These are phyloP conservation scores for Hyles euphorbiae DNA, from an alignment of 1,140 invertebrate species.

Conservation along the genomic window DNA sequence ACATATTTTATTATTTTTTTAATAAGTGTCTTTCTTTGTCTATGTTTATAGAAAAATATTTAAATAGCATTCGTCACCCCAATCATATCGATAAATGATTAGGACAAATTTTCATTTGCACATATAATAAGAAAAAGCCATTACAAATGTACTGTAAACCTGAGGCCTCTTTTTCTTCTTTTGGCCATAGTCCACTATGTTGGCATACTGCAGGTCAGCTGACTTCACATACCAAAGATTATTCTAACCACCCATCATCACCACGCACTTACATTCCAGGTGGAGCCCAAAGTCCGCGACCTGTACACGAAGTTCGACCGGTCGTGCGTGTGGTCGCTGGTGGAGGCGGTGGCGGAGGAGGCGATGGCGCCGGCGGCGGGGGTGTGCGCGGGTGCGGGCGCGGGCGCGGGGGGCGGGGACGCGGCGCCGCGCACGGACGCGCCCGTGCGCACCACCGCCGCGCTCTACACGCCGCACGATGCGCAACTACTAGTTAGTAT, in stretches of 20 bases:
- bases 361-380: conserved; percentile 29
- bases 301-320: conserved; percentile 57
- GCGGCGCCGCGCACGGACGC: conserved; percentile 42
- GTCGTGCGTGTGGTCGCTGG: conserved; percentile 55
- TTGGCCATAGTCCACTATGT: no score
- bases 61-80: no score
- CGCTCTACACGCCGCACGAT: conserved; percentile 44
- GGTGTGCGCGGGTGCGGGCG: conserved; percentile 19
- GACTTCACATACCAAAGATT: not conserved
- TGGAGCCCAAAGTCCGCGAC: conserved; percentile 58
- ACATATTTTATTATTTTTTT: no score
- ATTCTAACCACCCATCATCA: not conserved
- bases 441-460: conserved; percentile 29
- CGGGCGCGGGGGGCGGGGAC: conserved; percentile 17
- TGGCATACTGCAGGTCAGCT: no score
- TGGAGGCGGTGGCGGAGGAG: conserved; percentile 40
- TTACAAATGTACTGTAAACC: no score
- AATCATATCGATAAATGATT: no score
- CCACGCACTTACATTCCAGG: conserved; percentile 23
- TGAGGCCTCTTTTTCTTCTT: no score
- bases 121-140: no score
- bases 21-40: no score
- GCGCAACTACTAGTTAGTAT: conserved; percentile 42
- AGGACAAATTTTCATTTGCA: no score
- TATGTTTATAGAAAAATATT: no score